Conservation (phyloP, 1,140 invertebrate species). For the Sweltsa coloradensis region DNA sequence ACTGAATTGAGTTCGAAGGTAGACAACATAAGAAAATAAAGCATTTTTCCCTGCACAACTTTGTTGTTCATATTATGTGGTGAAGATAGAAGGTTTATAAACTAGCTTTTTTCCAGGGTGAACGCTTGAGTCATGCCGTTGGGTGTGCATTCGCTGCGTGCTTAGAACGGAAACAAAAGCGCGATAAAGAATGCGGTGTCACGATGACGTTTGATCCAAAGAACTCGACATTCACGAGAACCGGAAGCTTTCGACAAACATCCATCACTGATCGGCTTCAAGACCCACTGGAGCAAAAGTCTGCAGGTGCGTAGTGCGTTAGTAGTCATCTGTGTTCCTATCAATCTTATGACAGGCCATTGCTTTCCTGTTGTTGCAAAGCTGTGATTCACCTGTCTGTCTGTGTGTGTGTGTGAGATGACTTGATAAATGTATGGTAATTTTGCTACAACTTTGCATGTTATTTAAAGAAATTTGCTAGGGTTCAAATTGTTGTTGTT, state of each 20-base stretch:
- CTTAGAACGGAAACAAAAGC: conserved; percentile 90
- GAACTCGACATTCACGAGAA: conserved; percentile 85
- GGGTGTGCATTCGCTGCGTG: conserved; percentile 99
- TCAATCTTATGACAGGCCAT: neutral
- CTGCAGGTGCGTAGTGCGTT: too few relatives aligned
- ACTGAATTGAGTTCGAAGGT: too few relatives aligned
- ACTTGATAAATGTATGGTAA: too few relatives aligned
- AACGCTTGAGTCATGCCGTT: conserved; percentile 94
- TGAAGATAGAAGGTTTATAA: too few relatives aligned
- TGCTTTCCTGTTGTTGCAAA: neutral
- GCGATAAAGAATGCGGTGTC: conserved; percentile 92
- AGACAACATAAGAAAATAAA: too few relatives aligned
- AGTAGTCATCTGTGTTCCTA: neutral
- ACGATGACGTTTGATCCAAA: conserved; percentile 90
- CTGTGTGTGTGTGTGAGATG: too few relatives aligned
- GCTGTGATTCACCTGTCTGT: too few relatives aligned
- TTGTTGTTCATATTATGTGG: too few relatives aligned
- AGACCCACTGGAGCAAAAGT: conserved; percentile 41
- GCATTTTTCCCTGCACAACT: too few relatives aligned
- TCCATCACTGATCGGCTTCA: conserved; percentile 66
- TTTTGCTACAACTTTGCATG: too few relatives aligned
- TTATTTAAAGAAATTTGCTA: too few relatives aligned
- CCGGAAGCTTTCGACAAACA: conserved; percentile 78
- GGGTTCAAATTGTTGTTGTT: too few relatives aligned
- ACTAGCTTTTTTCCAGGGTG: conserved; percentile 61